Evolutionary conservation across 2,888 invertebrate species (phyloP).

Genomic region (Coleophora deauratella): DNA sequence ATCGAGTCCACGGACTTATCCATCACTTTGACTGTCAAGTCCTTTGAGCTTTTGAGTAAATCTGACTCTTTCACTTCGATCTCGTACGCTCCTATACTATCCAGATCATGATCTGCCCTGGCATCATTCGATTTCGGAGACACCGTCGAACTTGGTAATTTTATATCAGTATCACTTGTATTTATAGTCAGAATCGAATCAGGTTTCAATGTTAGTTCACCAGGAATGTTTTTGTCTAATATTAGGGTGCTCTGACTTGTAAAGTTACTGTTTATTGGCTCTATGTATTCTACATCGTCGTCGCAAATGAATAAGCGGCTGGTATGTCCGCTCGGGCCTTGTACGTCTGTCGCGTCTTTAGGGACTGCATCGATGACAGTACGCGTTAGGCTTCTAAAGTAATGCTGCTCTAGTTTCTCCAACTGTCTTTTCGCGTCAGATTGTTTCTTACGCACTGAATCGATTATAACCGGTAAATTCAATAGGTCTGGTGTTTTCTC

Average conservation of each 20-base stretch:
- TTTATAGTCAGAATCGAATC: conserved; percentile 58
- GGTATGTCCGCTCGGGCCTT: conserved; percentile 58
- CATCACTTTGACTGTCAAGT: conserved; percentile 74
- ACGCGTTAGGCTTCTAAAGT: conserved; percentile 54
- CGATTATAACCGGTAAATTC: conserved; percentile 61
- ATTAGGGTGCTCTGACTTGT: conserved; percentile 67
- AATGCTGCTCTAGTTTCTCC: conserved; percentile 66
- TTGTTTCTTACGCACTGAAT: conserved; percentile 61
- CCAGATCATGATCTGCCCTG: conserved; percentile 42
- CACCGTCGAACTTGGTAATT: conserved; percentile 58
- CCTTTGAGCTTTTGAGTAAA: conserved; percentile 47
- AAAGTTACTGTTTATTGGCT: conserved; percentile 65
- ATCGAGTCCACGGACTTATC: conserved; percentile 88
- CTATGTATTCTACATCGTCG: conserved; percentile 67
- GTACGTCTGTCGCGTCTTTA: conserved; percentile 57
- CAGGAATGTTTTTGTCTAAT: conserved; percentile 50
- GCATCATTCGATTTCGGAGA: conserved; percentile 52
- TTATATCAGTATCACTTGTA: conserved; percentile 63
- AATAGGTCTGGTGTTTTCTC: conserved; percentile 63
- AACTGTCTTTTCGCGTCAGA: conserved; percentile 60
- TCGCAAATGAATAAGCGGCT: conserved; percentile 51
- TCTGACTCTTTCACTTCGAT: conserved; percentile 64
- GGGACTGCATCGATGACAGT: conserved; percentile 62
- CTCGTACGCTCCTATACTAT: conserved; percentile 62
- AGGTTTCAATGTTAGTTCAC: conserved; percentile 33